phyloP scores from a whole-genome alignment of 2,113 vertebrate species.

The Clinocottus analis region DNA sequence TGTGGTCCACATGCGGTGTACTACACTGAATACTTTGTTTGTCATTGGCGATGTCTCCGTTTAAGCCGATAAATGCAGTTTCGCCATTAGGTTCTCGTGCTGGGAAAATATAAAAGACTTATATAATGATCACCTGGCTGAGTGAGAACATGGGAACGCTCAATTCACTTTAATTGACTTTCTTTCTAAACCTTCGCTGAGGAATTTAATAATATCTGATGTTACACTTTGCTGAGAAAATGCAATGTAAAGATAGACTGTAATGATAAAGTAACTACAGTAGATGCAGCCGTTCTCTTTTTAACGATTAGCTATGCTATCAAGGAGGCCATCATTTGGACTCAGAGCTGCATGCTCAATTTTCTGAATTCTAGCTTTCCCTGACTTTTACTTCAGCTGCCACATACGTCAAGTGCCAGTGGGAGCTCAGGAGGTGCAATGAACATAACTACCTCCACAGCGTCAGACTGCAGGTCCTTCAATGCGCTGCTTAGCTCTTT shows the following conservation, averaged over 20 bases:
- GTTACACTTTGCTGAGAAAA: neutral
- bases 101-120: neutral
- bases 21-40: constrained; percentile 29
- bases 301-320: constrained; percentile 12
- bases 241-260: neutral
- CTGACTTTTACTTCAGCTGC: constrained; percentile 44
- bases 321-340: constrained; percentile 20
- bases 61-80: constrained; percentile 11
- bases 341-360: constrained; percentile 20
- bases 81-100: neutral
- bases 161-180: neutral
- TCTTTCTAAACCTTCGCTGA: neutral
- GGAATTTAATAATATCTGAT: neutral
- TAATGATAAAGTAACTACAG: neutral
- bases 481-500: constrained; percentile 16
- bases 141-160: neutral
- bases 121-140: neutral
- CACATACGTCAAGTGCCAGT: neutral
- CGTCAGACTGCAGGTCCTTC: constrained; percentile 27
- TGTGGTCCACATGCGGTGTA: constrained; percentile 16
- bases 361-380: constrained; percentile 37
- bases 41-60: neutral
- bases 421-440: constrained; percentile 35
- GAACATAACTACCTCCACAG: constrained; percentile 17
- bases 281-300: too few species aligned